phyloP scores from a whole-genome alignment of 2,888 invertebrate species.

The Cephus pulcher region DNA sequence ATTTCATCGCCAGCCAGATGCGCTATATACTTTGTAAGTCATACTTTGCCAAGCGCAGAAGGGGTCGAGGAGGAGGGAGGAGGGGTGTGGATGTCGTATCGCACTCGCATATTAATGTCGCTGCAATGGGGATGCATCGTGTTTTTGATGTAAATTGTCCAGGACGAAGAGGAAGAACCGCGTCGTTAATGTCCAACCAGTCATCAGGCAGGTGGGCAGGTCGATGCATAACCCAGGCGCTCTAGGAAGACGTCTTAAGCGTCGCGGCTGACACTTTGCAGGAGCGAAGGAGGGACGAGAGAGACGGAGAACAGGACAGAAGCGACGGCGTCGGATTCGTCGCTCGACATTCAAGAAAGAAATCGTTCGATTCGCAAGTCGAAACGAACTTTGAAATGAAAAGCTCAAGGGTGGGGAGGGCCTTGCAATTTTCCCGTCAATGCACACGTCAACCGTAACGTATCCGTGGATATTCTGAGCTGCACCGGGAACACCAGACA shows the following conservation, averaged over 20 bases:
- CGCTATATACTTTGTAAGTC: constrained; percentile 6
- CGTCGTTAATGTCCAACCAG: neutral
- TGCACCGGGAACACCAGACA: constrained; percentile 26
- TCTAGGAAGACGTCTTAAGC: neutral
- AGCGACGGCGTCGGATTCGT: neutral
- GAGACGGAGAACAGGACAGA: neutral
- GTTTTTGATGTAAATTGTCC: neutral
- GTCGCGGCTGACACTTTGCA: neutral
- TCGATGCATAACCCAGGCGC: neutral
- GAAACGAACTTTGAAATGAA: constrained; percentile 6
- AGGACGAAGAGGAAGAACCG: neutral
- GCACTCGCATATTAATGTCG: neutral
- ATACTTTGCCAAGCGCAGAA: neutral
- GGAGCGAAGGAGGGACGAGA: neutral
- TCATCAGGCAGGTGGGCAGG: neutral
- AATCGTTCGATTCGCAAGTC: neutral
- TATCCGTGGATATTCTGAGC: neutral
- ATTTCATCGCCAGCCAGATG: constrained; percentile 2
- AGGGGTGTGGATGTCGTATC: neutral
- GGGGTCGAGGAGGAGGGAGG: neutral
- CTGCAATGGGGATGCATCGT: neutral
- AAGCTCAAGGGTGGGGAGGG: constrained; percentile 7
- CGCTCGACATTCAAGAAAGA: neutral
- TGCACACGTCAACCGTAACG: constrained; percentile 42
- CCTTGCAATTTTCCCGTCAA: constrained; percentile 56